A percentile compares a stretch with the other conserved stretches of the same genome.
Conservation (phyloP, 2,113 vertebrate genomes). For the Pollachius pollachius region DNA sequence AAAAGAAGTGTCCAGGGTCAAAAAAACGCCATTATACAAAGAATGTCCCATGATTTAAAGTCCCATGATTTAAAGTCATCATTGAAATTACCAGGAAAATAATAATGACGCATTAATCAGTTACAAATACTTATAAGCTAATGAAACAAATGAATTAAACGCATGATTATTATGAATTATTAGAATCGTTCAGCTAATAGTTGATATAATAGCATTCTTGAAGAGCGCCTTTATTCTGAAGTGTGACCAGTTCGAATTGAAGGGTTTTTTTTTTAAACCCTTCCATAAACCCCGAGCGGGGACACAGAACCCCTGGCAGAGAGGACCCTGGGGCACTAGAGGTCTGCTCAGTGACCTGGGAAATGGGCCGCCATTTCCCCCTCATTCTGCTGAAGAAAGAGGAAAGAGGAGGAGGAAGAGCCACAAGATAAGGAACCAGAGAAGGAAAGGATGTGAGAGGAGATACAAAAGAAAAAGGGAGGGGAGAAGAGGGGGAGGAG, state of each 20-base stretch:
- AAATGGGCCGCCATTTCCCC: conserved; percentile 50
- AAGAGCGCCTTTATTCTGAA: too few species aligned
- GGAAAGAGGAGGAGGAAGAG: conserved; percentile 12
- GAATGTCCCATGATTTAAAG: too few species aligned
- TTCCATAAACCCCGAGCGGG: not conserved
- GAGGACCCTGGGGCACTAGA: not conserved
- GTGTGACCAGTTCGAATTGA: too few species aligned
- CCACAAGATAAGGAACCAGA: conserved; percentile 19
- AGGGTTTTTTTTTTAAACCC: conserved; percentile 2
- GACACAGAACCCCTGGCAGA: not conserved
- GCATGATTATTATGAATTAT: too few species aligned
- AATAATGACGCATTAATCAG: too few species aligned
- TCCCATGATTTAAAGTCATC: too few species aligned
- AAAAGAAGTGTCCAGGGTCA: conserved; percentile 1
- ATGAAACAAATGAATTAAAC: too few species aligned
- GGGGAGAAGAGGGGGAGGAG: not conserved
- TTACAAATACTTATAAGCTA: too few species aligned
- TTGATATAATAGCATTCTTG: too few species aligned
- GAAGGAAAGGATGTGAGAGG: conserved; percentile 22
- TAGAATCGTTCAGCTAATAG: too few species aligned
- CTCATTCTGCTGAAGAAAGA: conserved; percentile 37
- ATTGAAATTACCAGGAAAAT: too few species aligned
- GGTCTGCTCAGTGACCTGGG: conserved; percentile 54
- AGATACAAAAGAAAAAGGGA: conserved; percentile 9
- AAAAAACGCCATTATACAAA: not conserved